Evolutionary conservation across 2,797 vertebrate genomes (phyloP), one percentile per base, ranked within the genome.

Genomic region (Siniperca undulata): DNA sequence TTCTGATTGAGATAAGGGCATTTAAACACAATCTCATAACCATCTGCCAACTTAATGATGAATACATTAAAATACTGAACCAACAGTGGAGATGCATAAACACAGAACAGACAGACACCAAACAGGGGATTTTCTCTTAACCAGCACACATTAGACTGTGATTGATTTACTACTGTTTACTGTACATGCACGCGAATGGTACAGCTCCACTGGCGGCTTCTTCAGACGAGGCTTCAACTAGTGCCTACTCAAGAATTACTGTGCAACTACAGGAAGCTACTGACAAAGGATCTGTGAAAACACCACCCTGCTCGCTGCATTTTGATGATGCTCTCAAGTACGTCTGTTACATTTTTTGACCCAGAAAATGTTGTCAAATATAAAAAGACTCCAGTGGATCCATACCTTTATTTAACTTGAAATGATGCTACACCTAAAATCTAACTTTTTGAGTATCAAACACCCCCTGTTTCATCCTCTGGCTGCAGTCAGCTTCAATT

Each of bases 91-190:
- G 62, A 69, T 17, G 34, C 36, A 81, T 70, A 46, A 52, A 75
- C 46, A 34, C 27, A 42, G 17, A 30, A 70, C 55, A 72, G 34
- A 72, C 69, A 74, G 44, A 84, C 72, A 75, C 34, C 38, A 89
- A 55, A 86, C 67, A 42, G 79, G 72, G 58, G 30, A 40, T 76
- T 60, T 74, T 82, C 72, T 91, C 80, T 88, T 61, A 86, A 93
- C 93, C 92, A 94, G 92, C 91, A 90, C 86, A 83, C 73, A 71
- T 74, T 34, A 92, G 85, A 91, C 88, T 91, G 90, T 93, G 91
- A 92, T 67, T 86, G 72, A 87, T 85, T 76, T 70, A 88, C 69
- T 89, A 76, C 85, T 88, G 87, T 93, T 91, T 92, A 87, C 85
- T 86, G 52, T 75, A 86, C 78, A 77, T 84, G 77, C 81, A 90